Percentiles rank a stretch among this genome's conserved stretches.
These are phyloP conservation scores for Drosophila rubida DNA, from an alignment of 2,888 invertebrate genomes.

Conservation along the genomic window DNA sequence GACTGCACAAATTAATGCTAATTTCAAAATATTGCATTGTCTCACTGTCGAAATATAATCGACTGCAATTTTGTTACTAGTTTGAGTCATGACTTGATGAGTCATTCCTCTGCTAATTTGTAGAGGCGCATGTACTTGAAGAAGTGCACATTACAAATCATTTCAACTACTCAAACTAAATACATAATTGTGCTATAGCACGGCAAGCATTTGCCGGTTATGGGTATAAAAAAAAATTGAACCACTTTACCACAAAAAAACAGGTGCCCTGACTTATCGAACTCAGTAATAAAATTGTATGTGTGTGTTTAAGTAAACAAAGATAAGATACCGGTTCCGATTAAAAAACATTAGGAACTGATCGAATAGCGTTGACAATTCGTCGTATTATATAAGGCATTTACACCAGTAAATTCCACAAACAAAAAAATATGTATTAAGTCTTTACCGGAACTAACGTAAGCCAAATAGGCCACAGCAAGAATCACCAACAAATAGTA, in stretches of 20 bases:
- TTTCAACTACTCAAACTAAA: not conserved
- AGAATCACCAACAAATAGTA: conserved; percentile 62
- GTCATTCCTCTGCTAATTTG: not conserved
- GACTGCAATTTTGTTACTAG: not conserved
- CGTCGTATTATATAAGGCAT: conserved; percentile 35
- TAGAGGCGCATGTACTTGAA: not conserved
- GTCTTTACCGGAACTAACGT: conserved; percentile 78
- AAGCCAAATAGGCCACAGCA: conserved; percentile 76
- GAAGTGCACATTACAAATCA: not conserved
- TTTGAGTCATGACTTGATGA: not conserved
- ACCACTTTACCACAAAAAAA: not conserved
- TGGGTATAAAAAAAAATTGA: not conserved
- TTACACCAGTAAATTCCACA: conserved; percentile 1
- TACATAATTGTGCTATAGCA: not conserved
- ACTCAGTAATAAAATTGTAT: not conserved
- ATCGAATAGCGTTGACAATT: not conserved
- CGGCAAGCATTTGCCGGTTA: conserved; percentile 29
- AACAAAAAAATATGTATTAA: not conserved
- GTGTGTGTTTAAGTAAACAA: conserved; percentile 6
- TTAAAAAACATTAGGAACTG: not conserved
- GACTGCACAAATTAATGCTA: not conserved
- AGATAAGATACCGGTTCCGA: conserved; percentile 35
- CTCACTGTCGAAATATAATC: not conserved
- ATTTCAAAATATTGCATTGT: not conserved
- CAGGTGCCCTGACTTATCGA: conserved; percentile 1